Evolutionary conservation across 2,888 invertebrate genomes (phyloP), one percentile per base, ranked within the genome.

Genomic region (Pterostichus madidus): DNA sequence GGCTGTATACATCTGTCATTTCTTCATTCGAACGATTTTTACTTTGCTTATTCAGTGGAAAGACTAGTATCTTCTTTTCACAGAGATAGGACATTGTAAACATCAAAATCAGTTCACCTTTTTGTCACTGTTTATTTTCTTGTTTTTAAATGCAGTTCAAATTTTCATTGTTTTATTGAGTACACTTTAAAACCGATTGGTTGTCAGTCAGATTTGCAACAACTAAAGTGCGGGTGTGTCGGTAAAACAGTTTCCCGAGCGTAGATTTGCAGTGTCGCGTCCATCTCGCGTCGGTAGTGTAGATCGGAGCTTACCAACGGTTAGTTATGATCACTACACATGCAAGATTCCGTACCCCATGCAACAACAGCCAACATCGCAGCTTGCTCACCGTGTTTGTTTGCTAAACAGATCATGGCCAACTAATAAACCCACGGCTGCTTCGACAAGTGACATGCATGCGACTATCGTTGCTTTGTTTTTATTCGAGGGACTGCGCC

Each of bases 361-460:
- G 77, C 77, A 53, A 75, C 75, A 24, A 24, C 24, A 24, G 2
- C 24, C 24, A 3, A 24, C 24, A 24, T 24, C 24, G 24, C 3
- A 2, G 24, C 24, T 24, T 24, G 24, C 24, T 24, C 3, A 35
- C 44, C 17, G 11, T 24, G 68, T 44, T 56, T 71, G 68, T 71
- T 71, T 44, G 31, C 64, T 35, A 5, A 35, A 17, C 68, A 71
- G 81, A 81, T 81, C 59, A 81, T 75, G 49, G 59, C 64, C 44
- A 81, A 81, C 81, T 81, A 81, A 81, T 81, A 81, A 81, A 81
- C 81, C 81, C 61, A 81, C 81, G 80, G 56, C 24, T 17, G 64
- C 73, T 59, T 81, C 75, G 75, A 81, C 81, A 73, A 75, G 53
- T 81, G 81, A 81, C 81, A 81, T 81, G 75, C 81, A 75, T 81